Evolutionary conservation across 2,113 vertebrate species (phyloP).

Genomic region (Delphinus delphis): DNA sequence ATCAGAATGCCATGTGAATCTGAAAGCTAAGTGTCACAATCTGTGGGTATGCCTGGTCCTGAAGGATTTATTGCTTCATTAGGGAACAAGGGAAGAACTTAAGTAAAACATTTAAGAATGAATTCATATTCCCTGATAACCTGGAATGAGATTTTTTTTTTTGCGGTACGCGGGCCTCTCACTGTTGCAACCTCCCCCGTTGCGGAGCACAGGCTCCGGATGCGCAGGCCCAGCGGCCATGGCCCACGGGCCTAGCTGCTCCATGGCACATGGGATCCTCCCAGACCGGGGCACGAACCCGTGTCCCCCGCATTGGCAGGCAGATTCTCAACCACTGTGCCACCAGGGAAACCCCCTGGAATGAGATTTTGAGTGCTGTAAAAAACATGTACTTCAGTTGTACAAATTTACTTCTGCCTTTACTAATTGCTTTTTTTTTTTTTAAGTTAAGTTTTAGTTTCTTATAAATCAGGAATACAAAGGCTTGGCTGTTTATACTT

Average conservation of each 20-base stretch:
- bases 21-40: constrained; percentile 23
- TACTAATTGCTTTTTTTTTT: background rate
- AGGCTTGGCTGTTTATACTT: background rate
- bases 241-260: no score
- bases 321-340: no score
- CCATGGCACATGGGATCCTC: no score
- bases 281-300: no score
- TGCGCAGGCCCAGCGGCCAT: no score
- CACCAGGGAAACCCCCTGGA: background rate
- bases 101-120: constrained; percentile 39
- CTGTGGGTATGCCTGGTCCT: constrained; percentile 17
- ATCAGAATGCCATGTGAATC: constrained; percentile 46
- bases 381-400: background rate
- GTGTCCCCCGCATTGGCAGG: no score
- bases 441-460: background rate
- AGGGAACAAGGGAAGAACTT: constrained; percentile 37
- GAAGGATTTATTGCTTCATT: constrained; percentile 60
- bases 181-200: no score
- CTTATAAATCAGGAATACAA: background rate
- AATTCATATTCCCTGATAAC: constrained; percentile 31
- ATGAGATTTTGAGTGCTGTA: background rate
- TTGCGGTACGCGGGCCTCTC: no score
- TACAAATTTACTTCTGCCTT: background rate
- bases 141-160: background rate
- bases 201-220: no score